These are phyloP conservation scores for Ptilonorhynchus violaceus DNA, from an alignment of 2,113 vertebrate genomes.

Conservation along the genomic window DNA sequence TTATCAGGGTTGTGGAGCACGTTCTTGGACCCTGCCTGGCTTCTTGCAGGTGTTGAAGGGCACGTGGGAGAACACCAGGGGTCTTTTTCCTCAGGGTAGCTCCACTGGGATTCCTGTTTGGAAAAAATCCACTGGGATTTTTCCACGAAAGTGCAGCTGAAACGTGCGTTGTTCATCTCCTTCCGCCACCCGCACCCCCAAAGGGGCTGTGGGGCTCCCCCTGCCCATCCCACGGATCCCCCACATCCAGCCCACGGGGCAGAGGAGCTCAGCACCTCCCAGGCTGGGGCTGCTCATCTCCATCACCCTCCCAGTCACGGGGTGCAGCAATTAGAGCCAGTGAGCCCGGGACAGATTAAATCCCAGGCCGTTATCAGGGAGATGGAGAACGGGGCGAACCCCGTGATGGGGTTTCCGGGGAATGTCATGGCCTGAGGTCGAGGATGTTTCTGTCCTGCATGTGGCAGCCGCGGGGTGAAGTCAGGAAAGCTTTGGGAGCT, in stretches of 20 bases:
- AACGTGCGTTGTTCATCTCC: fast-evolving
- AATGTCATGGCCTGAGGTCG: fast-evolving
- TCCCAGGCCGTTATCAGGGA: not conserved
- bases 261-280: not conserved
- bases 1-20: not conserved
- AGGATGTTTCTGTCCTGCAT: not conserved
- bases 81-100: not conserved
- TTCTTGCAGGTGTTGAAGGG: not conserved
- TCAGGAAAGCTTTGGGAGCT: not conserved
- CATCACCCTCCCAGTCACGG: fast-evolving
- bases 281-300: not conserved
- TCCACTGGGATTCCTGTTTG: fast-evolving
- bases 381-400: not conserved
- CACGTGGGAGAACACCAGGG: not conserved
- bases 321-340: not conserved
- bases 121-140: no score
- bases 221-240: fast-evolving
- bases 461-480: not conserved
- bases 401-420: not conserved
- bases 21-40: not conserved
- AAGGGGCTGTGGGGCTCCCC: not conserved
- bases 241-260: fast-evolving
- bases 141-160: not conserved
- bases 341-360: not conserved
- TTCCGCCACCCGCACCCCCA: not conserved